Evolutionary conservation across 2,113 vertebrate species (phyloP).

Genomic region (Psittacula cyanocephala): DNA sequence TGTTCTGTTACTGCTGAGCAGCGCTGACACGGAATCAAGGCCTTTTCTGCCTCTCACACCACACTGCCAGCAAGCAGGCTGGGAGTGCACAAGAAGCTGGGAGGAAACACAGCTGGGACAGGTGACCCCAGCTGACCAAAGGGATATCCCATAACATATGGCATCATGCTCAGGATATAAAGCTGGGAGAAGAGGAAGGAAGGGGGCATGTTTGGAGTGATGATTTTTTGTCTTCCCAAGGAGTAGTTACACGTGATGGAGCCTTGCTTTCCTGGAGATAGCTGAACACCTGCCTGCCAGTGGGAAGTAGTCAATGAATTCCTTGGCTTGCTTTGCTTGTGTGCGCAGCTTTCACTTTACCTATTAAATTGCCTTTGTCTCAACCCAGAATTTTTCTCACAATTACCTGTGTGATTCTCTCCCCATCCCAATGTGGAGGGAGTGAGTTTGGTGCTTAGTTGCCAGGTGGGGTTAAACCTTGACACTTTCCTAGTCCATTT

Average conservation of each 20-base stretch:
- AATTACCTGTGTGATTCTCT: background rate
- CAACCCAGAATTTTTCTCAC: background rate
- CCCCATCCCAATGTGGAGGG: background rate
- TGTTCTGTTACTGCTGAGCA: background rate
- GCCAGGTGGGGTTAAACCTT: background rate
- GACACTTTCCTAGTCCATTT: background rate
- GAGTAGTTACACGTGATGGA: no score
- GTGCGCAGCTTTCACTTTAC: background rate
- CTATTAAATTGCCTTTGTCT: background rate
- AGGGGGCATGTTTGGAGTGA: background rate
- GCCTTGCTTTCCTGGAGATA: background rate
- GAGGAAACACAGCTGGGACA: background rate
- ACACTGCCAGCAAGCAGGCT: accelerated
- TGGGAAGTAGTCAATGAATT: background rate
- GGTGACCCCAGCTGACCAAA: background rate
- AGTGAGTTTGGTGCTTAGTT: background rate
- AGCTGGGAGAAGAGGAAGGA: background rate
- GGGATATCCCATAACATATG: background rate
- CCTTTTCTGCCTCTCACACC: background rate
- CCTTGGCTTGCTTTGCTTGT: background rate
- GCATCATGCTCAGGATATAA: background rate
- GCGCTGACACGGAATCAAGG: background rate
- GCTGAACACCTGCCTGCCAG: background rate
- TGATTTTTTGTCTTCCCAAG: background rate
- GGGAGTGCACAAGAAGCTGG: background rate